Evolutionary conservation across 2,888 invertebrate genomes (phyloP), one percentile per base, ranked within the genome.

Genomic region (Scaptomyza cyrtandrae): DNA sequence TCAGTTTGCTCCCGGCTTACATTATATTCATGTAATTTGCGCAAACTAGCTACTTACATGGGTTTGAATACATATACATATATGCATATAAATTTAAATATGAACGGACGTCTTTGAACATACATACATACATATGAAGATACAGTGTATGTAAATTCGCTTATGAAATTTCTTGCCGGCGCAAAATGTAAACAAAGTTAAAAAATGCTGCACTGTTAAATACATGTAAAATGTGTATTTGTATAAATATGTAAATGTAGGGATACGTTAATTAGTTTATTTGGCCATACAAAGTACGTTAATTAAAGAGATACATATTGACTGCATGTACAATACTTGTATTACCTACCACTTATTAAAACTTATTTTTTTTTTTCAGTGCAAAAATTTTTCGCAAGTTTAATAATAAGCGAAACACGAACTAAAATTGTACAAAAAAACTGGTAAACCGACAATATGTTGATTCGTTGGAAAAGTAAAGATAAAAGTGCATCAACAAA

Each of bases 391-490:
- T 50, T 24, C 24, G 33, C 35, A 33, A 52, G 44, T 27, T 48
- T 29, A 49, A n/a, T 19, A 45, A 35, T 31, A 66, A 56, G 24
- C 46, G 24, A 52, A 59, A 43, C 9, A 31, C 37, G 59, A 62
- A 43, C 37, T 44, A 24, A 16, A 33, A 59, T 41, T 39, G 19
- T 14, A 43, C 33, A 57, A 16, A 41, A 10, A 16, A 57, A 39
- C 0, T 41, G 11, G 16, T 16, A 48, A 67, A 14, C 45, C 45
- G 43, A 11, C 61, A 90, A 84, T 91, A 96, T 96, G 96, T 93
- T 96, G 92, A 96, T 95, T 89, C 95, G 96, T 89, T 96, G 96
- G 96, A 96, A 96, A 92, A 96, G 95, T 91, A 96, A 96, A 93
- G 96, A 96, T 92, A 96, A 96, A 92, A 92, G 93, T 90, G 93